Conservation (phyloP, 2,113 vertebrate species). For the Zosterops lateralis region DNA sequence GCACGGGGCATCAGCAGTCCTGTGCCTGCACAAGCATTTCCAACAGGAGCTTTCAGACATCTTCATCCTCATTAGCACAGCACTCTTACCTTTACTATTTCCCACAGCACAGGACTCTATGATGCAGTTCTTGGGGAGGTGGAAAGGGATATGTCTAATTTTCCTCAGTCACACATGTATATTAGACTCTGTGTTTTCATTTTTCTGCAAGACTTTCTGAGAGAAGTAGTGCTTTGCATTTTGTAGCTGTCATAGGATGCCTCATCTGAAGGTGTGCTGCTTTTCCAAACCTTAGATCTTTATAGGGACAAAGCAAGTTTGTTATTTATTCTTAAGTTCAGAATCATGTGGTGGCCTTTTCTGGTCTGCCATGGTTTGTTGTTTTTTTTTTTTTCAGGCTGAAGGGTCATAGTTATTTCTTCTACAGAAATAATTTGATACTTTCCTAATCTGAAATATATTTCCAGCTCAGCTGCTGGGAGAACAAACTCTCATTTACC, state of each 20-base stretch:
- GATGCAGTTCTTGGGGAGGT: background rate
- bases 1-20: background rate
- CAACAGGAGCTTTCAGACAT: background rate
- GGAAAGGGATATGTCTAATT: background rate
- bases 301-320: background rate
- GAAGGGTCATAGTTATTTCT: background rate
- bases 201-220: background rate
- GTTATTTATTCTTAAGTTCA: background rate
- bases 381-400: background rate
- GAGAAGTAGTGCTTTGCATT: background rate
- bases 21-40: rapidly evolving
- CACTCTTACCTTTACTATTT: too few relatives aligned
- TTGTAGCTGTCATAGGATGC: background rate
- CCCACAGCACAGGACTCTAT: background rate
- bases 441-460: background rate
- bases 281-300: background rate
- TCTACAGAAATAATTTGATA: background rate
- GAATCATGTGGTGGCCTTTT: background rate
- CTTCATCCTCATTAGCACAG: background rate
- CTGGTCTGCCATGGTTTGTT: background rate
- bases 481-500: background rate
- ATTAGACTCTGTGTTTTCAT: background rate
- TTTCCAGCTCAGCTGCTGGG: background rate
- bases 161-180: background rate
- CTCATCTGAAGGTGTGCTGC: background rate